Evolutionary conservation across 1,140 invertebrate species (phyloP).

Genomic region (Drosophila funebris): DNA sequence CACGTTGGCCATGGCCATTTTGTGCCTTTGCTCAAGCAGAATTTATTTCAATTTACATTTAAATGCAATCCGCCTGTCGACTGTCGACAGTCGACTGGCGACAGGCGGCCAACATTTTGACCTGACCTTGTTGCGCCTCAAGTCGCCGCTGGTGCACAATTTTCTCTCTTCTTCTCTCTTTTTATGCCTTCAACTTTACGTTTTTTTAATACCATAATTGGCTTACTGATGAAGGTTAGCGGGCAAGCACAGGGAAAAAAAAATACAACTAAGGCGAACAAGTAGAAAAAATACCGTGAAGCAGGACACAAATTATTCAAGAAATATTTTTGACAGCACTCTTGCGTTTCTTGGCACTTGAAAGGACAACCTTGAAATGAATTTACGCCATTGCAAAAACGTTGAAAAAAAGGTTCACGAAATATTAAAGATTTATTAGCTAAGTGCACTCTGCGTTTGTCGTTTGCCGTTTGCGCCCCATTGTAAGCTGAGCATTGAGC

Average conservation of each 20-base stretch:
- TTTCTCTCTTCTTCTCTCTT: conserved; percentile 10
- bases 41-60: conserved; percentile 82
- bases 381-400: conserved; percentile 41
- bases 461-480: neutral
- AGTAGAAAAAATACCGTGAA: neutral
- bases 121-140: conserved; percentile 61
- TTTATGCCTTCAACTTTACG: conserved; percentile 58
- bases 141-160: conserved; percentile 38
- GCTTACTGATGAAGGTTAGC: conserved; percentile 77
- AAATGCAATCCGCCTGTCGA: conserved; percentile 68
- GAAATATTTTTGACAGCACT: conserved; percentile 76
- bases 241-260: conserved; percentile 4
- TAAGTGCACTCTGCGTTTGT: conserved; percentile 63
- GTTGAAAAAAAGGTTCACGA: conserved; percentile 30
- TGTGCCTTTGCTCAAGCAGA: conserved; percentile 51
- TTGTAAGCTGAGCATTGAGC: conserved; percentile 1
- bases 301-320: conserved; percentile 73
- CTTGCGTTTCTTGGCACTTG: conserved; percentile 63
- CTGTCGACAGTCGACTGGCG: conserved; percentile 44
- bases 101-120: conserved; percentile 50
- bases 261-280: conserved; percentile 13
- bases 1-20: conserved; percentile 52
- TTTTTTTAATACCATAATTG: conserved; percentile 78
- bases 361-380: conserved; percentile 73
- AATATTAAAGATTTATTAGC: conserved; percentile 77